phyloP scores from a whole-genome alignment of 2,888 invertebrate species.

The Macrophya annulata region DNA sequence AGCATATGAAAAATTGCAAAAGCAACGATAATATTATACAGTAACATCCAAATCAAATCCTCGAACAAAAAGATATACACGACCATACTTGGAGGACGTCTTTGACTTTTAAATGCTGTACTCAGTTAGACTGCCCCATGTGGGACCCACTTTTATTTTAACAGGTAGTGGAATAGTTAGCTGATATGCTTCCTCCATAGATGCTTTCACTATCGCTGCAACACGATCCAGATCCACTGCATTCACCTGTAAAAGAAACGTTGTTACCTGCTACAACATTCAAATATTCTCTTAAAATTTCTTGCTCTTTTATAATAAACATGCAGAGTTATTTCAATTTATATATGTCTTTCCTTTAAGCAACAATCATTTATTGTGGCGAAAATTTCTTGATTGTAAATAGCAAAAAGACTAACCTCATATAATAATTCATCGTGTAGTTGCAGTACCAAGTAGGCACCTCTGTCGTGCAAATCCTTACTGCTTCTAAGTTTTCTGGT shows the following conservation, averaged over 20 bases:
- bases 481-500: slow-evolving; percentile 69
- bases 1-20: slow-evolving; percentile 33
- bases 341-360: slow-evolving; percentile 1
- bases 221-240: slow-evolving; percentile 82
- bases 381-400: slow-evolving; percentile 29
- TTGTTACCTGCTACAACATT: background rate
- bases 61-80: slow-evolving; percentile 49
- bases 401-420: slow-evolving; percentile 82
- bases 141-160: slow-evolving; percentile 90
- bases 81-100: slow-evolving; percentile 44
- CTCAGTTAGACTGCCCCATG: slow-evolving; percentile 87
- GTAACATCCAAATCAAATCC: background rate
- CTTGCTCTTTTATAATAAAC: background rate
- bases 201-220: slow-evolving; percentile 85
- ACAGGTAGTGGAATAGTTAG: slow-evolving; percentile 93
- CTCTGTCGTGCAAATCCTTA: slow-evolving; percentile 67
- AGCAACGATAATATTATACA: slow-evolving; percentile 23
- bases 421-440: slow-evolving; percentile 98
- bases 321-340: background rate
- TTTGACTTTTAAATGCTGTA: slow-evolving; percentile 63
- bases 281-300: background rate
- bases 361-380: slow-evolving; percentile 25
- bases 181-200: slow-evolving; percentile 90
- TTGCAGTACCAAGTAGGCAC: slow-evolving; percentile 90
- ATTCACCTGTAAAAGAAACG: slow-evolving; percentile 81